Base-by-base conservation (phyloP, 2,797 vertebrate genomes). In the Molossus alvarezi region DNA sequence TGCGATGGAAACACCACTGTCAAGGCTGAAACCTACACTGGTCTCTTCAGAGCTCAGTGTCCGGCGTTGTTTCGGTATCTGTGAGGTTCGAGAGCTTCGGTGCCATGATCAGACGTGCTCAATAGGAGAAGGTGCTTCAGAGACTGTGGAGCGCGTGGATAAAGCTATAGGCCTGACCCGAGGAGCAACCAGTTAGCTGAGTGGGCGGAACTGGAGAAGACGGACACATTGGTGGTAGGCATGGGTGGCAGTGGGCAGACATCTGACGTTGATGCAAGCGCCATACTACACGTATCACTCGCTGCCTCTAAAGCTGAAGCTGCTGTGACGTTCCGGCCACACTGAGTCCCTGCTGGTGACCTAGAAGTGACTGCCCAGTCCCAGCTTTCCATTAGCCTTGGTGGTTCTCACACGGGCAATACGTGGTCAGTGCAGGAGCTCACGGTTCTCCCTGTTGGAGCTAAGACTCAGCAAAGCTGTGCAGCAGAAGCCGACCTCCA, bases 401-500 rank as follows among this genome's bases (percentile, higher is more conserved):
- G 99, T 0, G 99, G 99, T 76, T 99, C 99, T 96, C 99, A 99
- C 0, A 98, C 99, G 12, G 99, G 99, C 76, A 99, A 99, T 95
- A 99, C 99, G 97, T 93, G 99, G 97, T 99, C 99, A 96, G 99
- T 99, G 99, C 99, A 99, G 98, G 99, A 99, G 98, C 99, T 99
- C 98, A 99, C 99, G 99, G 99, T 99, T 98, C 98, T 99, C 90
- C 99, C 99, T 0, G 98, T 99, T 29, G 99, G 99, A 13, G 99
- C 99, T 6, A 98, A 98, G 89, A 8, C 98, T 99, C 98, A 99
- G 98, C 98, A 99, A 99, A 13, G 99, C 99, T 55, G 99, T 99
- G 99, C 98, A 65, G 99, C 99, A 0, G 99, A 99, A 97, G 99
- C 99, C 88, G 99, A 99, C 97, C 99, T 99, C 98, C 99, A 99